phyloP scores from a whole-genome alignment of 2,113 vertebrate genomes.

The Perca schrenkii region DNA sequence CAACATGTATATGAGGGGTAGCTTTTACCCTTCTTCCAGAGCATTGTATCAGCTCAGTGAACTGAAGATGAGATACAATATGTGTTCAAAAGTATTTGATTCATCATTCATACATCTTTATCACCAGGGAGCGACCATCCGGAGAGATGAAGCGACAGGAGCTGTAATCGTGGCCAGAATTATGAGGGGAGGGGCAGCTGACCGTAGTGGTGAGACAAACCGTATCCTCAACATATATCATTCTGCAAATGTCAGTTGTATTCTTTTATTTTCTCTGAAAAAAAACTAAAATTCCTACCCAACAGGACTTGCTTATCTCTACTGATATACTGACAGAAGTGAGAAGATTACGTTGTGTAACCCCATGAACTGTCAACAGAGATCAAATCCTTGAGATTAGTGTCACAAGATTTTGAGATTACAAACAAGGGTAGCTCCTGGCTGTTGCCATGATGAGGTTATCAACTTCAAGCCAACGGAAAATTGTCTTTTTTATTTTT shows the following conservation, averaged over 20 bases:
- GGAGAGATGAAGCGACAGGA: conserved; percentile 92
- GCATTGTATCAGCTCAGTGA: background rate
- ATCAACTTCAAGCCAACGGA: background rate
- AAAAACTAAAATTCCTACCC: background rate
- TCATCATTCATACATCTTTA: background rate
- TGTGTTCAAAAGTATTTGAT: conserved; percentile 2
- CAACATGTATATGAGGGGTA: background rate
- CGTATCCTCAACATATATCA: too few species aligned
- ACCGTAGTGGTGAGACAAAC: conserved; percentile 90
- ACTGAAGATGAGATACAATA: background rate
- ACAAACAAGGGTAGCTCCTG: conserved; percentile 48
- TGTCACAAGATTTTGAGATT: conserved; percentile 73
- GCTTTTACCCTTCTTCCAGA: background rate
- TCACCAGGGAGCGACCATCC: conserved; percentile 93
- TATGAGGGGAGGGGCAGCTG: conserved; percentile 94
- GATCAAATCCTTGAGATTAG: conserved; percentile 80
- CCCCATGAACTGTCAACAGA: conserved; percentile 65
- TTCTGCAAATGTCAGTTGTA: background rate
- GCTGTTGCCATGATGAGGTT: conserved; percentile 66
- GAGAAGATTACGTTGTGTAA: conserved; percentile 70
- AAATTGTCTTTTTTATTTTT: background rate
- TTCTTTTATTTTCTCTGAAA: background rate
- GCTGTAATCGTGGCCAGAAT: conserved; percentile 94
- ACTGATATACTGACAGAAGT: conserved; percentile 31
- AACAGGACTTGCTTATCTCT: conserved; percentile 36